Conservation (phyloP, 2,888 invertebrate species). For the Andrena chrysosceles region DNA sequence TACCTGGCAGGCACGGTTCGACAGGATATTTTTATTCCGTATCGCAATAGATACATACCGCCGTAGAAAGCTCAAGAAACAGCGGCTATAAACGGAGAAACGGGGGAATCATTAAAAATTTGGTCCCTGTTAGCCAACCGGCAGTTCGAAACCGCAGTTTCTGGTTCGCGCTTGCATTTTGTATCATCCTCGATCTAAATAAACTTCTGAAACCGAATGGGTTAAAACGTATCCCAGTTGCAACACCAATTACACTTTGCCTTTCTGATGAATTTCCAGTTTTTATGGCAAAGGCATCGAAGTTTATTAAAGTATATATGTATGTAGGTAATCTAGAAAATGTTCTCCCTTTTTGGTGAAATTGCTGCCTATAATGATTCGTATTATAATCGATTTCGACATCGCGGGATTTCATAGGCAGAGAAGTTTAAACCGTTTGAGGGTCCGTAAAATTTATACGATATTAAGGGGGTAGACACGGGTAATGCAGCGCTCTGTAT, state of each 20-base stretch:
- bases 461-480: too few species aligned
- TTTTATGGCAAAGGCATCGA: too few species aligned
- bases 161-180: conserved; percentile 7
- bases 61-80: background rate
- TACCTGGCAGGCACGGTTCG: conserved; percentile 5
- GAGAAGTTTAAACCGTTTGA: too few species aligned
- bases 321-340: too few species aligned
- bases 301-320: too few species aligned
- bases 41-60: background rate
- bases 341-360: too few species aligned
- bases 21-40: background rate
- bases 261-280: too few species aligned
- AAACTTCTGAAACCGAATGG: conserved; percentile 11
- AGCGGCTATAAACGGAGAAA: conserved; percentile 32
- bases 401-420: too few species aligned
- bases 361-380: too few species aligned
- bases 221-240: background rate
- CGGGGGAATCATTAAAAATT: conserved; percentile 55
- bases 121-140: conserved; percentile 34
- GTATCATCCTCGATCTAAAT: background rate
- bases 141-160: conserved; percentile 15
- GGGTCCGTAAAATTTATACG: too few species aligned
- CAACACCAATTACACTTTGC: background rate
- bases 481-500: too few species aligned
- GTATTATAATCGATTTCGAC: too few species aligned